These are phyloP conservation scores for Trypoxylus dichotomus DNA, from an alignment of 1,140 invertebrate species.

Conservation along the genomic window DNA sequence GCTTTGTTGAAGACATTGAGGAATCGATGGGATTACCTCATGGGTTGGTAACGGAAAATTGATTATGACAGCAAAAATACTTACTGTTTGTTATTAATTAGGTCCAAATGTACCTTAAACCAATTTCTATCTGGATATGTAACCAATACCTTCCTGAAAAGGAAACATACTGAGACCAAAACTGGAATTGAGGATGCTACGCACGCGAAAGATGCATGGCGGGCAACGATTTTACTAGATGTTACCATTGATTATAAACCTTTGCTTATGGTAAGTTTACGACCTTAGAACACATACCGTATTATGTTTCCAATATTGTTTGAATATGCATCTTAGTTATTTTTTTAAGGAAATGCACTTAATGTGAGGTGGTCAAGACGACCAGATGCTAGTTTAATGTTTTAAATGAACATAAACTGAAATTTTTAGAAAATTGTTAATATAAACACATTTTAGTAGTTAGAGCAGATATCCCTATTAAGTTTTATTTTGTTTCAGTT, in stretches of 20 bases:
- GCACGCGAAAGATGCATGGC: constrained; percentile 75
- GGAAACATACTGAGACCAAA: constrained; percentile 63
- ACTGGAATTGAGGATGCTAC: constrained; percentile 68
- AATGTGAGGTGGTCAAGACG: too few species aligned
- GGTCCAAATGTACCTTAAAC: constrained; percentile 68
- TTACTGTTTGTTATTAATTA: constrained; percentile 40
- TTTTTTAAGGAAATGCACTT: too few species aligned
- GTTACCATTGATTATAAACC: constrained; percentile 66
- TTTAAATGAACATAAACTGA: too few species aligned
- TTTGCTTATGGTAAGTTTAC: constrained; percentile 64
- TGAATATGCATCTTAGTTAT: too few species aligned
- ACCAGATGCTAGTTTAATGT: too few species aligned
- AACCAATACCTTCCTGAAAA: constrained; percentile 68
- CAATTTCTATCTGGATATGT: constrained; percentile 77
- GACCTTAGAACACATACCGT: neutral
- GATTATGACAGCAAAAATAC: neutral
- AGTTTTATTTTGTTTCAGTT: too few species aligned
- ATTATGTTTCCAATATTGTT: neutral
- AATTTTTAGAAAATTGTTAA: too few species aligned
- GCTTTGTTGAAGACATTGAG: constrained; percentile 79
- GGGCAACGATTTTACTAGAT: constrained; percentile 68
- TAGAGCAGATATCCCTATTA: too few species aligned
- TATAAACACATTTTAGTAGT: too few species aligned
- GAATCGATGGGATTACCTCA: constrained; percentile 62
- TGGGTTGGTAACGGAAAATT: constrained; percentile 54